phyloP scores from a whole-genome alignment of 2,797 vertebrate species.

The Melanotaenia boesemani region DNA sequence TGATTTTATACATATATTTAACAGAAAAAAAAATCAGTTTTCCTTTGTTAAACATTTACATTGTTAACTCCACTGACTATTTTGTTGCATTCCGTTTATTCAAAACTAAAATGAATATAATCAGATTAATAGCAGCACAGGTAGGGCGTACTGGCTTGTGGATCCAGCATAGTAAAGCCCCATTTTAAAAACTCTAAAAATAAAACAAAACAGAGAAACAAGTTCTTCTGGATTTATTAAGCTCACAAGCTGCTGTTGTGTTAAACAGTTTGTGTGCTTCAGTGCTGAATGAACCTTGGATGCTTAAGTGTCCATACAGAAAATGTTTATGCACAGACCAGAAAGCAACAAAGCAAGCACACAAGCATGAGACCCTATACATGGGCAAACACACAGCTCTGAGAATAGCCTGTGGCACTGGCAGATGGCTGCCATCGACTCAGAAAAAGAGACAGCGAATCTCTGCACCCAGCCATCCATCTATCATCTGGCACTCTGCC shows the following conservation, averaged over 20 bases:
- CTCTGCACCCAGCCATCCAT: constrained; percentile 62
- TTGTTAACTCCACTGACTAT: neutral
- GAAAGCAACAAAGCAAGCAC: constrained; percentile 23
- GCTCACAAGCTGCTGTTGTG: neutral
- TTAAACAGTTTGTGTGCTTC: neutral
- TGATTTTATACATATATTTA: neutral
- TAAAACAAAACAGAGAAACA: neutral
- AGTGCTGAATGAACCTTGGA: neutral
- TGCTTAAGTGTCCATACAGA: constrained; percentile 5
- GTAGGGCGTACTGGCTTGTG: neutral
- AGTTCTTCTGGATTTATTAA: neutral
- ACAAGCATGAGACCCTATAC: constrained; percentile 9
- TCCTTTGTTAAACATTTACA: neutral
- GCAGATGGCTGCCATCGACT: constrained; percentile 77
- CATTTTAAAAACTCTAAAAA: neutral
- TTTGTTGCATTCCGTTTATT: neutral
- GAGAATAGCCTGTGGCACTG: constrained; percentile 63
- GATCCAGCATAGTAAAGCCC: neutral
- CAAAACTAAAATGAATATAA: neutral
- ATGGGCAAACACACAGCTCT: constrained; percentile 27
- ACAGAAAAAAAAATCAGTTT: neutral
- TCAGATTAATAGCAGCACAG: neutral
- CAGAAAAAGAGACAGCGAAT: constrained; percentile 56
- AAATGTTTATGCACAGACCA: constrained; percentile 20
- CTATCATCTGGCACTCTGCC: constrained; percentile 71